These are phyloP conservation scores for Epinephelus lanceolatus DNA, from an alignment of 2,113 vertebrate species.

Conservation along the genomic window DNA sequence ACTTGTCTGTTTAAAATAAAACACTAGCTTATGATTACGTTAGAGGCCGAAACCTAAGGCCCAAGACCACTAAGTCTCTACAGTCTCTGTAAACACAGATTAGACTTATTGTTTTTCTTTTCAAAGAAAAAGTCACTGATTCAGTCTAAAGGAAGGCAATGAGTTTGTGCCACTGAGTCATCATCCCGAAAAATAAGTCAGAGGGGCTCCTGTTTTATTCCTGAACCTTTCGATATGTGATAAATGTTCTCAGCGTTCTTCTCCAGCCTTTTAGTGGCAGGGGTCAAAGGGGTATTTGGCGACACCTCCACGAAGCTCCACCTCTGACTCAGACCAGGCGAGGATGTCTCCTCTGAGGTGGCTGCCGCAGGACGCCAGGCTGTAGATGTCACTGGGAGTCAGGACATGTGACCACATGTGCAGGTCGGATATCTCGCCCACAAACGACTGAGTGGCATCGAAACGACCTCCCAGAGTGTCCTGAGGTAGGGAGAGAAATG, in stretches of 20 bases:
- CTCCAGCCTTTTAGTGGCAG: slow-evolving; percentile 77
- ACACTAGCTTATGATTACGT: slow-evolving; percentile 27
- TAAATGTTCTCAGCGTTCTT: slow-evolving; percentile 1
- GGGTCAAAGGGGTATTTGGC: slow-evolving; percentile 84
- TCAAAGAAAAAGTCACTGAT: slow-evolving; percentile 46
- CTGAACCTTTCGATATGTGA: background rate
- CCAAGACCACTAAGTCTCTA: slow-evolving; percentile 18
- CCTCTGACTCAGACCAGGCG: slow-evolving; percentile 81
- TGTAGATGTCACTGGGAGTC: slow-evolving; percentile 82
- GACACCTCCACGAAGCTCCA: slow-evolving; percentile 88
- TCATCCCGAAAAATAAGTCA: slow-evolving; percentile 8
- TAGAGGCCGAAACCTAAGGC: slow-evolving; percentile 7
- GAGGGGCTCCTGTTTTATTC: background rate
- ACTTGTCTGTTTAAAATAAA: slow-evolving; percentile 52
- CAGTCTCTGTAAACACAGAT: slow-evolving; percentile 56
- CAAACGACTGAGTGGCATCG: slow-evolving; percentile 87
- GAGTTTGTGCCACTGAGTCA: slow-evolving; percentile 3
- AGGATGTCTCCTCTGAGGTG: slow-evolving; percentile 85
- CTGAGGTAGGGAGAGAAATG: slow-evolving; percentile 60
- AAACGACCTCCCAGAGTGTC: slow-evolving; percentile 88
- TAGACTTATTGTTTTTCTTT: slow-evolving; percentile 5
- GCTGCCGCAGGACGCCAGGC: slow-evolving; percentile 83
- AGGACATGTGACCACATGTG: slow-evolving; percentile 88
- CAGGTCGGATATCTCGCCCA: slow-evolving; percentile 88
- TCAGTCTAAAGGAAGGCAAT: slow-evolving; percentile 67